Evolutionary conservation across 2,113 vertebrate genomes (phyloP), one percentile per base, ranked within the genome.

Genomic region (Hippoglossus stenolepis): DNA sequence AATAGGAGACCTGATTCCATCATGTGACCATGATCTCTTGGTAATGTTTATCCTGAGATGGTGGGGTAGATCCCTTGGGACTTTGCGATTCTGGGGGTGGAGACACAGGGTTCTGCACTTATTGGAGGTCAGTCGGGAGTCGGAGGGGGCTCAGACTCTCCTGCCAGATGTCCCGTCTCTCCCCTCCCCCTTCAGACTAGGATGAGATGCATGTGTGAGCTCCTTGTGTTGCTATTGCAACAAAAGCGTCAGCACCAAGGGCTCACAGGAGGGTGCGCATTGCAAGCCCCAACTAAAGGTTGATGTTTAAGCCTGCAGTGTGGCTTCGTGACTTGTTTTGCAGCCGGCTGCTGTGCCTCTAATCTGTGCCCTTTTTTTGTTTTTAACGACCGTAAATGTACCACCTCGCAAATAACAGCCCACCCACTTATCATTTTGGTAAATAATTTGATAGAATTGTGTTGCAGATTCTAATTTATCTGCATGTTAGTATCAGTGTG

Each of bases 81-180:
- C 17, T 15, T 45, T 59, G 38, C 24, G 14, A 47, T 63, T 73
- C 26, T 60, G 40, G 61, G 74, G 76, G 73, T 79, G 82, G 82
- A 75, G 77, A 59, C 45, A 28, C 1, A 3, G 65, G 70, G 58
- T 63, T 78, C 31, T 23, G 58, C 69, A 20, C 74, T 84, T 81
- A 82, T 70, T 70, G 62, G 70, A 77, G 85, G 85, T 88, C 83
- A 88, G 76, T 80, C 75, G 66, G 75, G 74, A 76, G 79, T 79
- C 23, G 7, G 65, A 61, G 56, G 80, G 49, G 86, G 84, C 63
- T 85, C 70, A 79, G 86, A 77, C 89, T 73, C 80, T 90, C 58
- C 80, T 85, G 89, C 90, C 94, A 95, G 94, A 94, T 95, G 94
- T 94, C 93, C 84, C 51, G 70, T 82, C 71, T 70, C 61, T 79